A percentile compares a stretch with the other conserved stretches of the same genome.
Evolutionary conservation across 2,797 vertebrate species (phyloP).

Genomic region (Bovichtus diacanthus): DNA sequence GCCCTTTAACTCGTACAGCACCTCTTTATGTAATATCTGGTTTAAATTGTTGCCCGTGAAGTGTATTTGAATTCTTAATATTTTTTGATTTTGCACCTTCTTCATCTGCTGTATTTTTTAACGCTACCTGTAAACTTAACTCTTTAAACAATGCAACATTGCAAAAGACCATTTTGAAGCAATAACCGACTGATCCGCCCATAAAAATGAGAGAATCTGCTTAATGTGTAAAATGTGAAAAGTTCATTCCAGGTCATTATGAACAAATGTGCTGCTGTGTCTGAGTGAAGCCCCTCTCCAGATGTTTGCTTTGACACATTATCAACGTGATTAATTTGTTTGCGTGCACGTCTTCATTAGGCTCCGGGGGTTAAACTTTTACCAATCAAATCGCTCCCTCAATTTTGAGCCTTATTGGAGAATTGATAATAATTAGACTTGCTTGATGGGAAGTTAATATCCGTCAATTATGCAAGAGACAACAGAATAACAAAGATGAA

Average conservation of each 20-base stretch:
- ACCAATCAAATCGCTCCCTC: constrained; percentile 90
- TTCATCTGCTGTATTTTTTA: background rate
- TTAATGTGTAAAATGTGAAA: background rate
- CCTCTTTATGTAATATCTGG: too few relatives aligned
- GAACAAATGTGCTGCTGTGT: background rate
- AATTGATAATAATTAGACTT: constrained; percentile 93
- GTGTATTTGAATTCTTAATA: too few relatives aligned
- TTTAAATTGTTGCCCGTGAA: too few relatives aligned
- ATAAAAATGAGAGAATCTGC: background rate
- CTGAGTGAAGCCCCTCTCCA: constrained; percentile 41
- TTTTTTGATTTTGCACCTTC: too few relatives aligned
- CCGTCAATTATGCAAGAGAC: constrained; percentile 91
- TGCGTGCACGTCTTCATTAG: constrained; percentile 90
- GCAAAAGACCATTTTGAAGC: background rate
- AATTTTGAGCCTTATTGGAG: constrained; percentile 92
- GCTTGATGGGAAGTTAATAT: constrained; percentile 95
- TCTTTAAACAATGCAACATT: background rate
- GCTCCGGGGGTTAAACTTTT: constrained; percentile 88
- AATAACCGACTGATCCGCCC: background rate
- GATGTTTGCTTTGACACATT: constrained; percentile 52
- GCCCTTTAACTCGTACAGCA: too few relatives aligned
- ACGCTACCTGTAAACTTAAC: background rate
- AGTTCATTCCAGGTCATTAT: constrained; percentile 38
- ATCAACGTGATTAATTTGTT: constrained; percentile 84
- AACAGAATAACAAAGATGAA: constrained; percentile 90